Base-by-base conservation (phyloP, 2,797 vertebrate genomes). In the Ptychobarbus kaznakovi region DNA sequence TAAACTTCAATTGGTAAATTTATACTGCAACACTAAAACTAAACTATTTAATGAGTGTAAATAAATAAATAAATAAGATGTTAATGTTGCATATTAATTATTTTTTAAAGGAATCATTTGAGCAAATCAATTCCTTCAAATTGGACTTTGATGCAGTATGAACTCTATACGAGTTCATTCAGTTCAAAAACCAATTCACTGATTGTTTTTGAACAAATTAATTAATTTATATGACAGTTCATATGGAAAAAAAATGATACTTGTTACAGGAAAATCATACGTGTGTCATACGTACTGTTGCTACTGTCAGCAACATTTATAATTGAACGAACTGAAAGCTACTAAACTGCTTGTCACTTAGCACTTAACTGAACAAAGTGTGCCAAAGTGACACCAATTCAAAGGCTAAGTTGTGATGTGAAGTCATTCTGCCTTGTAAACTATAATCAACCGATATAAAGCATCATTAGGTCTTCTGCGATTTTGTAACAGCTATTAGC, bases 391-490 rank as follows among this genome's bases (percentile, higher is more conserved):
- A 76, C 22, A 66, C 18, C 38, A 77, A 61, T 4, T n/a, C 51
- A 77, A 40, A 8, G 32, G 12, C 10, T n/a, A 61, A 25, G n/a
- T 28, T 49, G 46, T 73, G 53, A 69, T 44, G 0, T 80, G 25
- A 63, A 84, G 28, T 51, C 32, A 28, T 78, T 65, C 68, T 53
- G 66, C 38, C 73, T 81, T 40, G 81, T 78, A 72, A 87, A 77
- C 53, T n/a, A 51, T 40, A 22, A 35, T 40, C 63, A 63, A 66
- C 51, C 15, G 13, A 42, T 42, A 20, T 82, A 82, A 63, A 25
- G 51, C 42, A 87, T 77, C 79, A 85, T 82, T 85, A 85, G 79
- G 56, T 42, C 66, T 77, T 65, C 18, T 63, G 61, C n/a, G 16
- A 40, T 68, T 80, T 68, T 83, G 49, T 66, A 58, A 58, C 15